phyloP scores from a whole-genome alignment of 2,797 vertebrate species.

The Melanotaenia parkinsoni region DNA sequence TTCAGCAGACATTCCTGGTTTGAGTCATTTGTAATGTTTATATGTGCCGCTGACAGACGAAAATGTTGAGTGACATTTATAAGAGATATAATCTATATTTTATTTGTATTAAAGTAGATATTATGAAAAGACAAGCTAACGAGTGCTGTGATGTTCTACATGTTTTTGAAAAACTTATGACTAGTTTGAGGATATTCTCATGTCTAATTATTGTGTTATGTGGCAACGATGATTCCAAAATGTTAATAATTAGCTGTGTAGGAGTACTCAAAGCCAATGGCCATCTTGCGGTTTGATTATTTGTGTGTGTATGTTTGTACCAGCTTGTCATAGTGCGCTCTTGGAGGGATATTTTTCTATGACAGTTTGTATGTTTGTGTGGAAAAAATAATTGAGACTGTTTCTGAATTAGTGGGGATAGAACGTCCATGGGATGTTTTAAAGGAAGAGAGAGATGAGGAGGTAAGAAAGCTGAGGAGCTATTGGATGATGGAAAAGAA shows the following conservation, averaged over 20 bases:
- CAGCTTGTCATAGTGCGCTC: conserved; percentile 77
- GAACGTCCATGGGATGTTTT: conserved; percentile 26
- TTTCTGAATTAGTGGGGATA: conserved; percentile 45
- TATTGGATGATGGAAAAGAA: conserved; percentile 63
- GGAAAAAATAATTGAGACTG: conserved; percentile 55
- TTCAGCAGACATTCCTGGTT: conserved; percentile 78
- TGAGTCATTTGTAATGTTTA: conserved; percentile 76
- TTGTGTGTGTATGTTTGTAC: conserved; percentile 72
- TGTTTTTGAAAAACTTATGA: conserved; percentile 82
- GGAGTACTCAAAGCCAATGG: conserved; percentile 79
- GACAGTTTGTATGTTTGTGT: conserved; percentile 73
- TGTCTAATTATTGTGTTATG: conserved; percentile 82
- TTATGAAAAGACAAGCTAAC: conserved; percentile 84
- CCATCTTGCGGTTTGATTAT: conserved; percentile 82
- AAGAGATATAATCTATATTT: conserved; percentile 86
- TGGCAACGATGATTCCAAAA: conserved; percentile 75
- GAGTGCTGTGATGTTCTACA: conserved; percentile 84
- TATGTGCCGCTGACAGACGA: conserved; percentile 77
- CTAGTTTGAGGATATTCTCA: conserved; percentile 80
- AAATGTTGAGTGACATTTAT: conserved; percentile 84
- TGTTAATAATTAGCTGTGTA: conserved; percentile 79
- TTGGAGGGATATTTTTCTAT: conserved; percentile 84
- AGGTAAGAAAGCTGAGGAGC: conserved; percentile 28
- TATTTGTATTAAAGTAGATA: conserved; percentile 87
- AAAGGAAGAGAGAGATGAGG: conserved; percentile 21